Base-by-base conservation (phyloP, 2,888 invertebrate species). In the Drosophila atroscutellata region DNA sequence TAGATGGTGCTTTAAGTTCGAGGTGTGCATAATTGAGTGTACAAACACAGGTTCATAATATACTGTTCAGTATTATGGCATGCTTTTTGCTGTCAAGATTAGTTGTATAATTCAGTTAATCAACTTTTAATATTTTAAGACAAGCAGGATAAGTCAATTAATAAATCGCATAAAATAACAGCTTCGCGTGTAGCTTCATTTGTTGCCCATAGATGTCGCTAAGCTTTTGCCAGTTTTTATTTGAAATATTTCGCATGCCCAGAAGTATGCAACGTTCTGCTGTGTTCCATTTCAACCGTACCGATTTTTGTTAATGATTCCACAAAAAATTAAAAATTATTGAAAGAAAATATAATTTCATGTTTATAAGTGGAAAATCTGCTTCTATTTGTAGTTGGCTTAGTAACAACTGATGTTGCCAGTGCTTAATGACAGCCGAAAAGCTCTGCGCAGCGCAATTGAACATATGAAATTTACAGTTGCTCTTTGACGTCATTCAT, bases 401-500 rank as follows among this genome's bases (percentile, higher is more conserved):
- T 15, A 11, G n/a, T 20, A 13, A 56, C 3, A 18, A 24, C 39
- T 2, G 7, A 32, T 39, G 11, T 45, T 45, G 45, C 24, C 8
- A 24, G 45, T 24, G 1, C 45, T 24, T 24, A 20, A 20, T 24
- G 20, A 15, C 45, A 24, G 15, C 24, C 8, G 15, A 26, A 9
- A n/a, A 66, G 67, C 67, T 71, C 57, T 47, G n/a, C 13, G 24
- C 24, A 34, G 47, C 59, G 52, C 45, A 49, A 30, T 20, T 49
- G 68, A 49, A 67, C 42, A 51, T 47, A 63, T 57, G 18, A 60
- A 75, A 83, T 86, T 86, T 86, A 86, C 89, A 82, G 86, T 86
- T 88, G 85, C 80, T 75, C 77, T 86, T 84, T 86, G 89, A 86
- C 86, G 86, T 89, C 86, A 81, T 76, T 65, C 67, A 76, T 70